phyloP scores from a whole-genome alignment of 2,888 invertebrate species.

The Trypoxylon attenuatum region DNA sequence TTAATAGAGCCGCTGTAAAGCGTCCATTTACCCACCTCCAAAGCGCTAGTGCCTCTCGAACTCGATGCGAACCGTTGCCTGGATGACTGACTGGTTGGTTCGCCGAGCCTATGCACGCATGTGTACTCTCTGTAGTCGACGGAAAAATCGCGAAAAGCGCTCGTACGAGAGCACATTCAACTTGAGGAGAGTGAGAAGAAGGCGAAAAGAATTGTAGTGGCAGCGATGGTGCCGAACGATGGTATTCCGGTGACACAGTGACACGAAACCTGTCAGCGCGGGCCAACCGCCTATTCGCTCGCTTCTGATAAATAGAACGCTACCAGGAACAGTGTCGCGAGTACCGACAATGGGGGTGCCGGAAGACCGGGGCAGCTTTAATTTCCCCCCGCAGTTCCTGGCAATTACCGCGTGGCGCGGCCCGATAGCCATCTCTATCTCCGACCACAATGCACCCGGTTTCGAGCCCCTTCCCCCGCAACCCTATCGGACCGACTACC shows the following conservation, averaged over 20 bases:
- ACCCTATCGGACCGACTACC: slow-evolving; percentile 27
- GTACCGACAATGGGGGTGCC: slow-evolving; percentile 62
- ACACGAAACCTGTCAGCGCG: slow-evolving; percentile 64
- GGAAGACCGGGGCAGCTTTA: slow-evolving; percentile 73
- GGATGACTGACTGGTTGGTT: no score
- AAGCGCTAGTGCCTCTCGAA: slow-evolving; percentile 14
- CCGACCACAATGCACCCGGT: slow-evolving; percentile 65
- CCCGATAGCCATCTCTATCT: slow-evolving; percentile 71
- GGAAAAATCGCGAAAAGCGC: slow-evolving; percentile 7
- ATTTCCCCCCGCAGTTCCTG: slow-evolving; percentile 73
- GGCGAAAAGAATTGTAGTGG: slow-evolving; percentile 5
- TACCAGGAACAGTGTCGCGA: slow-evolving; percentile 65
- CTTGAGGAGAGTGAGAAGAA: slow-evolving; percentile 8
- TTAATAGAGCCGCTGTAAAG: slow-evolving; percentile 25
- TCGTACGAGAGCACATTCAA: no score
- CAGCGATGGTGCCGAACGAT: slow-evolving; percentile 37
- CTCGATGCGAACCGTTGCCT: slow-evolving; percentile 9
- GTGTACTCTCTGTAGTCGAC: slow-evolving; percentile 10
- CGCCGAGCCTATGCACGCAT: slow-evolving; percentile 13
- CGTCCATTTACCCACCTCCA: slow-evolving; percentile 34
- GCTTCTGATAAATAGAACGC: slow-evolving; percentile 68
- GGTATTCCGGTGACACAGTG: slow-evolving; percentile 70
- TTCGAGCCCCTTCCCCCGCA: slow-evolving; percentile 33
- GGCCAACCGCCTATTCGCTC: slow-evolving; percentile 62
- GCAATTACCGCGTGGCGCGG: slow-evolving; percentile 71